These are phyloP conservation scores for Halictus ligatus DNA, from an alignment of 2,888 invertebrate species.

Conservation along the genomic window DNA sequence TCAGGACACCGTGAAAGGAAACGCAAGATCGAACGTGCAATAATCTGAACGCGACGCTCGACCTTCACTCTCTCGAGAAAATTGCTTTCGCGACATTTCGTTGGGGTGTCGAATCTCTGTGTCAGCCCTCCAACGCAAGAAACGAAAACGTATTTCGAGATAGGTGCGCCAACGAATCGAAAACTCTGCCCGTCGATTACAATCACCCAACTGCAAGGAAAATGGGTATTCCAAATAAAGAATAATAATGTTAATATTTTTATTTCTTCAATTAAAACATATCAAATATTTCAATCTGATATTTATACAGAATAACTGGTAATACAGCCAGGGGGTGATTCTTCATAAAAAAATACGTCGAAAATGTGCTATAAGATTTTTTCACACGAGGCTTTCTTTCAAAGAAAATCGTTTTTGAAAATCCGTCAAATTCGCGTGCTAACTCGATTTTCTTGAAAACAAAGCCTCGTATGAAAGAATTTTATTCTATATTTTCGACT, in stretches of 20 bases:
- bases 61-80: slow-evolving; percentile 58
- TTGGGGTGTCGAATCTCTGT: slow-evolving; percentile 43
- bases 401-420: too few species aligned
- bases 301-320: too few species aligned
- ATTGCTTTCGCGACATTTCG: slow-evolving; percentile 75
- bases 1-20: slow-evolving; percentile 41
- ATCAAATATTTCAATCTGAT: too few species aligned
- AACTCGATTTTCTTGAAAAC: too few species aligned
- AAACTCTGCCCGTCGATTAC: slow-evolving; percentile 73
- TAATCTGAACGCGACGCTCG: slow-evolving; percentile 55
- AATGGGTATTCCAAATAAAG: neutral
- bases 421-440: too few species aligned
- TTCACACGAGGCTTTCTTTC: too few species aligned
- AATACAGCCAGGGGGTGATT: too few species aligned
- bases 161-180: slow-evolving; percentile 79
- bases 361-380: too few species aligned
- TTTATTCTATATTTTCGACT: too few species aligned
- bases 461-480: too few species aligned
- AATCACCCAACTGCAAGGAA: slow-evolving; percentile 18
- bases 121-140: slow-evolving; percentile 67
- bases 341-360: too few species aligned
- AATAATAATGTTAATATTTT: neutral
- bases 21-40: slow-evolving; percentile 57
- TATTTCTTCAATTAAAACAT: too few species aligned
- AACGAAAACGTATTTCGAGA: slow-evolving; percentile 80